phyloP scores from a whole-genome alignment of 2,888 invertebrate species.

The Petrolisthes manimaculis region DNA sequence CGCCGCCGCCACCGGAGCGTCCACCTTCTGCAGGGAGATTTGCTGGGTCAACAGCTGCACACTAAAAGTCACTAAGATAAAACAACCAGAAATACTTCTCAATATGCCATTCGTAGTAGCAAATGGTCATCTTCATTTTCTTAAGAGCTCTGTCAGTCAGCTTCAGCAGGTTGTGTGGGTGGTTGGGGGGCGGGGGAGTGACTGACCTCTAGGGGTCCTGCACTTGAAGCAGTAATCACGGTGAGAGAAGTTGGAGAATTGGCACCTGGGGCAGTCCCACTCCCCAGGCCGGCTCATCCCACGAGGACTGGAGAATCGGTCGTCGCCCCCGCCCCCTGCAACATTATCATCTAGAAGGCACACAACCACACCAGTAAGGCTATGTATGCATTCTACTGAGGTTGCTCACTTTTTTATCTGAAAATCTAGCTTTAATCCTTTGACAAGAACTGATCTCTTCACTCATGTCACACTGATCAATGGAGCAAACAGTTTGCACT shows the following conservation, averaged over 20 bases:
- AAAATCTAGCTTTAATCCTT: too few species aligned
- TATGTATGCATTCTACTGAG: neutral
- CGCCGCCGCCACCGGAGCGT: neutral
- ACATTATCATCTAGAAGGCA: conserved; percentile 35
- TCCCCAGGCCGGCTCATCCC: conserved; percentile 55
- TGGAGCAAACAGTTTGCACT: too few species aligned
- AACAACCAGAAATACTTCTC: conserved; percentile 6
- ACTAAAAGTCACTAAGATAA: neutral
- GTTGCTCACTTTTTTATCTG: neutral
- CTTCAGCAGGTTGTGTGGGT: neutral
- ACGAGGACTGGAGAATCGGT: conserved; percentile 55
- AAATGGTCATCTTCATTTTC: conserved; percentile 4
- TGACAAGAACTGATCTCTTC: too few species aligned
- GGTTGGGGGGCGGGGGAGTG: conserved; percentile 16
- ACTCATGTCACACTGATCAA: too few species aligned
- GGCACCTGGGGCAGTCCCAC: conserved; percentile 56
- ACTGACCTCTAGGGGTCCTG: conserved; percentile 56
- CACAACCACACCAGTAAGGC: conserved; percentile 10
- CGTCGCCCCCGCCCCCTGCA: conserved; percentile 51
- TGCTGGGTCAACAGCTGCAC: too few species aligned
- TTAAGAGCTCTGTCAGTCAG: neutral
- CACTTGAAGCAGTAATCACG: conserved; percentile 57
- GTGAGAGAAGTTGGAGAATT: conserved; percentile 58
- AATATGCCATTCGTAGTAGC: neutral
- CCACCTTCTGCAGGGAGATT: neutral